Evolutionary conservation across 2,888 invertebrate species (phyloP).

Genomic region (Hoplodrina blanda): DNA sequence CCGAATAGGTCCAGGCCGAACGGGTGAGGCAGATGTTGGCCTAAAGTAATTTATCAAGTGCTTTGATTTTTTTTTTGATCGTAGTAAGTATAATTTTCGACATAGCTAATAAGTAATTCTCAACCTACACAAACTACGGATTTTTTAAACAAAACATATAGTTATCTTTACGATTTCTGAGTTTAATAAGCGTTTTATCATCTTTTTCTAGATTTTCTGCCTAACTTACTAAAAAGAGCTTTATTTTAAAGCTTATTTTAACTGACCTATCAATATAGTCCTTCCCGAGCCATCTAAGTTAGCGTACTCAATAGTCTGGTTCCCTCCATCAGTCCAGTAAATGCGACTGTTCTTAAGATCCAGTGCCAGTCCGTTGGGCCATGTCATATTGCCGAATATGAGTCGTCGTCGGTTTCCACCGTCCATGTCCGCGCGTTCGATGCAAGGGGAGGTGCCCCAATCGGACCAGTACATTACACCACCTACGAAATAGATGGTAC

Average conservation of each 20-base stretch:
- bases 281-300: slow-evolving; percentile 94
- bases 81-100: too few species aligned
- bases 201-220: too few species aligned
- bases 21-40: slow-evolving; percentile 93
- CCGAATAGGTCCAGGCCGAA: slow-evolving; percentile 95
- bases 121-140: too few species aligned
- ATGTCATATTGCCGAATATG: slow-evolving; percentile 93
- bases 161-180: too few species aligned
- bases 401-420: slow-evolving; percentile 93
- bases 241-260: neutral
- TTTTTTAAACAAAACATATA: too few species aligned
- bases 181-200: too few species aligned
- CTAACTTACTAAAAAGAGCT: too few species aligned
- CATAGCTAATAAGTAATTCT: too few species aligned
- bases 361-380: slow-evolving; percentile 96
- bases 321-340: slow-evolving; percentile 97
- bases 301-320: slow-evolving; percentile 94
- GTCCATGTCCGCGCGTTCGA: slow-evolving; percentile 97
- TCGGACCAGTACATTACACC: slow-evolving; percentile 98
- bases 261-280: slow-evolving; percentile 92
- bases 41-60: slow-evolving; percentile 69
- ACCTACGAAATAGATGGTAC: slow-evolving; percentile 76
- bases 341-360: slow-evolving; percentile 93
- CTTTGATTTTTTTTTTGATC: neutral
- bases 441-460: slow-evolving; percentile 95